Percentiles rank a stretch among this genome's conserved stretches.
These are phyloP conservation scores for Pan troglodytes DNA, from an alignment of 2,113 vertebrate genomes.

Conservation along the genomic window NHGRI_mPanTro3-v2.1_pri NC_072412.2:39368001-39368500, in stretches of 20 bases:
- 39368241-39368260: no score
- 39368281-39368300: neutral
- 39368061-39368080: neutral
- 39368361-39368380: neutral
- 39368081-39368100: neutral
- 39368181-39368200: neutral
- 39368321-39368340: neutral
- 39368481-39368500: neutral
- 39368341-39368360: neutral
- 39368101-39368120: neutral
- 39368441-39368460: neutral
- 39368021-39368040: neutral
- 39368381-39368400: constrained; percentile 21
- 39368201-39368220: no score
- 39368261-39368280: no score
- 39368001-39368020: neutral
- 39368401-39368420: neutral
- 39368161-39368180: neutral
- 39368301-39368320: no score
- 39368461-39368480: neutral
- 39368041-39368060: neutral
- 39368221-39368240: neutral
- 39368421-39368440: neutral
- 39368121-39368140: neutral
- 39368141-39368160: neutral